Base-by-base conservation (phyloP, 1,140 invertebrate genomes). In the Drosophila burlai region DNA sequence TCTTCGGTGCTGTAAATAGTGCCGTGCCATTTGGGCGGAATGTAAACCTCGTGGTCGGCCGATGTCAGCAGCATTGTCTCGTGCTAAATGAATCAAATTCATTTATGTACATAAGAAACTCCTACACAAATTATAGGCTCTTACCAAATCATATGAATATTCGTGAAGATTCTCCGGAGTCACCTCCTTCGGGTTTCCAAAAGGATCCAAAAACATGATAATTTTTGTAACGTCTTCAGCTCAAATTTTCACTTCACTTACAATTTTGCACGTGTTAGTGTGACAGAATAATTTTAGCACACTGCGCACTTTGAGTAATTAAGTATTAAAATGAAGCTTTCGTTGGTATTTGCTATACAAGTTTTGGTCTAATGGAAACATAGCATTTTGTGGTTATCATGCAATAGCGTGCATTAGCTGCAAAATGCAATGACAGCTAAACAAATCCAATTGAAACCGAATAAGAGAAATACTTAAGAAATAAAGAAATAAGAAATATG, bases 1-100 rank as follows among this genome's bases (percentile, higher is more conserved):
- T 73, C 68, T 15, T 76, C 80, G 7, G 83, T 83, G 49, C 83
- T 83, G 34, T 86, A 86, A 40, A 86, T 58, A 0, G 83, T 86
- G 43, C 83, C 83, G 26, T 87, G 83, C 83, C 83, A 86, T 9
- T 55, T 40, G 0, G 83, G 71, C 1, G 83, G 83, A 13, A 86
- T 42, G 26, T 46, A 83, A 1, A 67, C 38, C 59, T 83, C 80
- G 2, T 26, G 4, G 1, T 86, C 83, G 8, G 84, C 58, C 42
- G 83, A 86, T 42, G 83, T 86, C 24, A 86, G 45, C 26, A 86
- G 55, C 68, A 71, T 86, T 0, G 71, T 72, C 13, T 54, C 80
- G 18, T 86, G 80, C 84, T 60, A 31, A 0, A 43, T 7, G n/a
- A 21, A 8, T 13, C 24, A 43, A 15, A 29, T 18, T 50, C 16